Percentiles rank a stretch among this genome's conserved stretches.
phyloP scores from a whole-genome alignment of 2,113 vertebrate species.

The Pristiophorus japonicus region DNA sequence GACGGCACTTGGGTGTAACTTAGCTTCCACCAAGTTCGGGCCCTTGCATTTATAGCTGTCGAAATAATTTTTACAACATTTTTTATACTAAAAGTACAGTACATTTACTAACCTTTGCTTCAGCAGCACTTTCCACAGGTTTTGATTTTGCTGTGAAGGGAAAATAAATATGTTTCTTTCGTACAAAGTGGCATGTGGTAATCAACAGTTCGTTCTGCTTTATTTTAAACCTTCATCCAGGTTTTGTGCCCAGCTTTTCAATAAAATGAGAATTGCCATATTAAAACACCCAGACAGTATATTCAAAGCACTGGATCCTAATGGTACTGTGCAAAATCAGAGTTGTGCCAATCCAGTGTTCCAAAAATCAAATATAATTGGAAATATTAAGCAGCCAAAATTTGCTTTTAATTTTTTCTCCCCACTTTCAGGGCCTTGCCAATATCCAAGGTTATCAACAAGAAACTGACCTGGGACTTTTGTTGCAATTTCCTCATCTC shows the following conservation, averaged over 20 bases:
- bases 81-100: too few relatives aligned
- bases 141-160: not conserved
- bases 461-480: not conserved
- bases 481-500: not conserved
- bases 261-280: not conserved
- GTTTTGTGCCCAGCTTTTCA: not conserved
- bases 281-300: not conserved
- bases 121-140: not conserved
- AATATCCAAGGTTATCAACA: not conserved
- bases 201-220: not conserved
- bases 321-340: not conserved
- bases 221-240: not conserved
- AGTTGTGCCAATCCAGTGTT: not conserved
- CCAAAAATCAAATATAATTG: not conserved
- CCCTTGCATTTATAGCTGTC: not conserved
- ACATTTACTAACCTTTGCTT: conserved; percentile 5
- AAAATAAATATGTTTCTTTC: not conserved
- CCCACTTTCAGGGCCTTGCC: not conserved
- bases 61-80: too few relatives aligned
- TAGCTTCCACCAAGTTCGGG: too few relatives aligned
- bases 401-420: not conserved
- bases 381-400: not conserved
- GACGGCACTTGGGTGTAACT: too few relatives aligned
- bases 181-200: not conserved
- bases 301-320: not conserved